These are phyloP conservation scores for Lamellibrachia columna DNA, from an alignment of 2,888 invertebrate genomes.

Conservation along the genomic window DNA sequence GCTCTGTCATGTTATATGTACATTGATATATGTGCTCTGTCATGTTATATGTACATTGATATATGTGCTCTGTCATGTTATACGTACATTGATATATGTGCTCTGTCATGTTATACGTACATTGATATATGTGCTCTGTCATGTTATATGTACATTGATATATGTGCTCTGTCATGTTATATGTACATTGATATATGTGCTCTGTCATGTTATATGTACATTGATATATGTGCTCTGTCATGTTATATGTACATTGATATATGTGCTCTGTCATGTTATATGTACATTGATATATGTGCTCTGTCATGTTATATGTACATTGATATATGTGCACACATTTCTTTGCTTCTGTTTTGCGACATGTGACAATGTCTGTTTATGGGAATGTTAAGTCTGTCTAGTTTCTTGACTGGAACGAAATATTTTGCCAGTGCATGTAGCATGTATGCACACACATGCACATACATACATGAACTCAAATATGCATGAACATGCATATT, in stretches of 20 bases:
- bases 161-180: neutral
- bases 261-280: neutral
- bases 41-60: neutral
- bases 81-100: neutral
- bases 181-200: slow-evolving; percentile 43
- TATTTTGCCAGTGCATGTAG: neutral
- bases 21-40: neutral
- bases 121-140: neutral
- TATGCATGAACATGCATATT: neutral
- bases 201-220: neutral
- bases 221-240: neutral
- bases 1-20: neutral
- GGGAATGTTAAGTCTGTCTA: neutral
- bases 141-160: neutral
- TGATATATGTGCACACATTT: too few relatives aligned
- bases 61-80: slow-evolving; percentile 41
- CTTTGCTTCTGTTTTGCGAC: neutral
- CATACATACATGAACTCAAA: neutral
- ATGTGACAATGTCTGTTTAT: neutral
- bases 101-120: too few relatives aligned
- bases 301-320: neutral
- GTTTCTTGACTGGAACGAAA: neutral
- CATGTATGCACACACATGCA: neutral
- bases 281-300: neutral
- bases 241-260: too few relatives aligned